Base-by-base conservation (phyloP, 1,140 invertebrate genomes). In the Drosophila ironensis region DNA sequence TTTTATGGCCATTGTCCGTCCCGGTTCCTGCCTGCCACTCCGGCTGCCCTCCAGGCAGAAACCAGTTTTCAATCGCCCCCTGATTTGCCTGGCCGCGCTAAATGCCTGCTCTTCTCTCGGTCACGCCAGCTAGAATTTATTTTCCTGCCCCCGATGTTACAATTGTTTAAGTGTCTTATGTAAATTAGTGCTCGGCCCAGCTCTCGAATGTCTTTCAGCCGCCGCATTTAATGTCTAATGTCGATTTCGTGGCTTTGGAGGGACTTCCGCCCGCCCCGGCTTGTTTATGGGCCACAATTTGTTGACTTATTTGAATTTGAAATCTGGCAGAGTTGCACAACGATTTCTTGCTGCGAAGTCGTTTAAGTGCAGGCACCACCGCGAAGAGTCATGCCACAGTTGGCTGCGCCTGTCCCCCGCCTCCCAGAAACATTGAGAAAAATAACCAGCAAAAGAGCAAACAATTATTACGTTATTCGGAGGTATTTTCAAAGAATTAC, bases 51-150 rank as follows among this genome's bases (percentile, higher is more conserved):
- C 60, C 11, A 25, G 22, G 24, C 30, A n/a, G 8, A 53, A 78
- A 80, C 70, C 64, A 41, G 75, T 78, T 80, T 73, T 25, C 20
- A 33, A 68, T 38, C 45, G 57, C 44, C 42, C 48, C 44, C 6
- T 44, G 45, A 12, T 61, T 38, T 53, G 50, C 41, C 48, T 52
- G 5, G 14, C 48, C n/a, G 35, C 50, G 30, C 35, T 56, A 41
- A 56, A 59, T 38, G 11, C n/a, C n/a, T n/a, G n/a, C 51, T 54
- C 56, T 66, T 59, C 33, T 63, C 56, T 75, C 50, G 78, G 80
- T 82, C 78, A 82, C 74, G 78, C 63, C 61, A 66, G 74, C 51
- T 70, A 84, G 78, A 82, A 82, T 74, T 73, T 64, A 59, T 12
- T 19, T 17, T 19, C 25, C 52, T 57, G 60, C 53, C 59, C 46